phyloP scores from a whole-genome alignment of 2,113 vertebrate genomes.

The Psammodynastes pulverulentus region DNA sequence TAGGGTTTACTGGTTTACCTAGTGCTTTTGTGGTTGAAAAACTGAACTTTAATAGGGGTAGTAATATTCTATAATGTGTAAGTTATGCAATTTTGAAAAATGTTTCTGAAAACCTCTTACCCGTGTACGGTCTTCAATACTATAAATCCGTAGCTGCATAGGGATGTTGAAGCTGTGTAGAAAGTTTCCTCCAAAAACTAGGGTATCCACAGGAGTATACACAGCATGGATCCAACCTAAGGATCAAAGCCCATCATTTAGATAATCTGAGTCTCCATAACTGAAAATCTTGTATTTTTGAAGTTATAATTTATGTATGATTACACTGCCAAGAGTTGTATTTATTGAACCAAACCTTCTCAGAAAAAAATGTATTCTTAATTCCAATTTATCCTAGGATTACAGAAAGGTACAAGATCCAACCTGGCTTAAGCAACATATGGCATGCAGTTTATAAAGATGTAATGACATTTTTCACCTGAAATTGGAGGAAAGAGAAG shows the following conservation, averaged over 20 bases:
- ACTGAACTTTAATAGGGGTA: not conserved
- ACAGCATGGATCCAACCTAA: slow-evolving; percentile 98
- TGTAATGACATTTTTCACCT: not conserved
- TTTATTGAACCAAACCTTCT: not conserved
- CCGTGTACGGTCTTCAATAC: slow-evolving; percentile 93
- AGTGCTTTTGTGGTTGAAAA: not conserved
- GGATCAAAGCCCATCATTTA: slow-evolving; percentile 20
- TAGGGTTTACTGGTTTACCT: not conserved
- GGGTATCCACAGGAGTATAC: slow-evolving; percentile 93
- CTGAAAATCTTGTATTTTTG: not conserved
- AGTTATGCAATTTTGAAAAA: not conserved
- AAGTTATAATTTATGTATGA: not conserved
- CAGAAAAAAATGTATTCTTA: not conserved
- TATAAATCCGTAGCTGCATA: slow-evolving; percentile 97
- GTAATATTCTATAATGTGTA: not conserved
- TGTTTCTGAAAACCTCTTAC: slow-evolving; percentile 65
- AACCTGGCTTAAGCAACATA: not conserved
- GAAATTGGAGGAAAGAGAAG: not conserved
- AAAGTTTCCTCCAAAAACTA: slow-evolving; percentile 97
- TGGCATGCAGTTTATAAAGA: slow-evolving; percentile 3
- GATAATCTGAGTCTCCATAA: not conserved
- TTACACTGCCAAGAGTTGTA: not conserved
- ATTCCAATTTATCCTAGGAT: not conserved
- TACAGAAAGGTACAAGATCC: not conserved
- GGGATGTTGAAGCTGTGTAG: slow-evolving; percentile 99